Evolutionary conservation across 1,140 invertebrate species (phyloP).

Genomic region (Drosophila nebulosa): DNA sequence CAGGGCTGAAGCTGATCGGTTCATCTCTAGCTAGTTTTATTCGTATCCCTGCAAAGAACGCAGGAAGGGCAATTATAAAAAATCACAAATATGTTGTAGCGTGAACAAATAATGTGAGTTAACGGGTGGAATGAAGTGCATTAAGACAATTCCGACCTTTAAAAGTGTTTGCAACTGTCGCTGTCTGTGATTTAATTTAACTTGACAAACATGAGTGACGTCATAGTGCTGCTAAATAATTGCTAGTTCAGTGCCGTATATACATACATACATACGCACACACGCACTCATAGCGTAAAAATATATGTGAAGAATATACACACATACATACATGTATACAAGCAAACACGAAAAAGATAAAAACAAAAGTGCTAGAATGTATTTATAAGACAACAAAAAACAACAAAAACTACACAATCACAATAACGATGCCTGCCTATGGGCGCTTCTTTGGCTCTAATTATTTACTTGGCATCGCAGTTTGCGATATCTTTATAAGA

Average conservation of each 20-base stretch:
- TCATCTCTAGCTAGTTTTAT: background rate
- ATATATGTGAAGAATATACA: slow-evolving; percentile 4
- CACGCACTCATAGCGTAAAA: slow-evolving; percentile 1
- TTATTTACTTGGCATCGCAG: background rate
- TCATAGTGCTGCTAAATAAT: slow-evolving; percentile 59
- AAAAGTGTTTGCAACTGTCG: background rate
- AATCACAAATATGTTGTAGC: background rate
- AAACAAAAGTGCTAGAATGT: slow-evolving; percentile 44
- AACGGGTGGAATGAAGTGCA: background rate
- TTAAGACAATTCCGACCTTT: background rate
- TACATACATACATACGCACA: slow-evolving; percentile 12
- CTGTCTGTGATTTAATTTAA: background rate
- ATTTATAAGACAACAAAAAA: slow-evolving; percentile 34
- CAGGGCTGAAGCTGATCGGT: background rate
- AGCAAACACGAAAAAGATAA: slow-evolving; percentile 38
- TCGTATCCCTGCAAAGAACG: background rate
- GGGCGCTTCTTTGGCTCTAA: background rate
- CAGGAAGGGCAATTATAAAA: background rate
- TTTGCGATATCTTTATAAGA: background rate
- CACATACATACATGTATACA: slow-evolving; percentile 17
- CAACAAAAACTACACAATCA: slow-evolving; percentile 22
- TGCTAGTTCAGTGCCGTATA: slow-evolving; percentile 14
- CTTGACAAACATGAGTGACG: slow-evolving; percentile 55
- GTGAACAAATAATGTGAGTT: slow-evolving; percentile 1
- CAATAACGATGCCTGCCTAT: background rate